These are phyloP conservation scores for Eurystomus glaucurus DNA, from an alignment of 2,797 vertebrate species.

Conservation along the genomic window DNA sequence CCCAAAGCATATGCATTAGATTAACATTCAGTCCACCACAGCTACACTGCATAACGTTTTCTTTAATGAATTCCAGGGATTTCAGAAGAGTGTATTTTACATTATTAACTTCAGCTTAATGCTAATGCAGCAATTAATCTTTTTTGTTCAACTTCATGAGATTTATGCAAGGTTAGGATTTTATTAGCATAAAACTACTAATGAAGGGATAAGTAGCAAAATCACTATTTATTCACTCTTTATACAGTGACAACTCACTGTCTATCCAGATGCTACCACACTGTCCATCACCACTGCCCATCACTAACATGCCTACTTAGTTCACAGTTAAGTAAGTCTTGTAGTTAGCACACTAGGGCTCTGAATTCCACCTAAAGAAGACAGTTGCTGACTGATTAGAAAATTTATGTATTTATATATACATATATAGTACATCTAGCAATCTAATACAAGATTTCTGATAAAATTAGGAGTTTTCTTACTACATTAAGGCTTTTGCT, in stretches of 20 bases:
- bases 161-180: background rate
- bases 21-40: constrained; percentile 16
- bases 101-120: background rate
- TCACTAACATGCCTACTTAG: background rate
- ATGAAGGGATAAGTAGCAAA: background rate
- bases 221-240: background rate
- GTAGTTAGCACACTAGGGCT: background rate
- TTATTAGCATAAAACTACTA: background rate
- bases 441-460: background rate
- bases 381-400: background rate
- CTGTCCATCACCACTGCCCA: background rate
- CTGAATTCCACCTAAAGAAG: background rate
- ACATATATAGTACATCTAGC: background rate
- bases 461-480: background rate
- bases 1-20: constrained; percentile 13
- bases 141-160: background rate
- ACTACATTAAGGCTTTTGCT: background rate
- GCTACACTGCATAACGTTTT: background rate
- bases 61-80: constrained; percentile 32
- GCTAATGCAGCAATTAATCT: background rate
- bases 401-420: background rate
- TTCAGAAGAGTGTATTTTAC: background rate
- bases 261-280: background rate
- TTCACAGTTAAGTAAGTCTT: background rate
- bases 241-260: background rate